Base-by-base conservation (phyloP, 2,888 invertebrate species). In the Phengaris arion region DNA sequence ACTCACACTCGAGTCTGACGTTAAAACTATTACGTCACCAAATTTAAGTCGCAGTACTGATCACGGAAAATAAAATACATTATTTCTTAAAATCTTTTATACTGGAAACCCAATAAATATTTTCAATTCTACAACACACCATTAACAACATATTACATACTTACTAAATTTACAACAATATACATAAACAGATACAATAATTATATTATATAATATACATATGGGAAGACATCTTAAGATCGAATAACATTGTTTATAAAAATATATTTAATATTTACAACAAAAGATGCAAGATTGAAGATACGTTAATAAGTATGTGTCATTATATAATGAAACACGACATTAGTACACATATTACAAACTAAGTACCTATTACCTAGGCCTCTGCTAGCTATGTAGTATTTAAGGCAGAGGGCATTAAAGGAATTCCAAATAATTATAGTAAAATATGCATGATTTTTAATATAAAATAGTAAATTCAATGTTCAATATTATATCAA, bases 51-150 rank as follows among this genome's bases (percentile, higher is more conserved):
- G 9, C 59, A 22, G 59, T 35, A 35, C 4, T 59, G 9, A 22
- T 59, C n/a, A 35, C 51, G 70, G 52, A 15, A 72, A 72, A 72
- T 72, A 72, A 72, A 72, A 72, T 72, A 35, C 72, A 51, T 54
- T 54, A 22, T 8, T 13, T 35, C 22, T 54, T 12, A 7, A 72
- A 54, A 52, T 35, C 35, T 48, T 46, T 72, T 72, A 54, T 54
- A 54, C 54, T 54, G 70, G 72, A 22, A 54, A 35, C 10, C 54
- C 35, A 54, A 72, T 54, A 45, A 64, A 64, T 52, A 35, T 48
- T 70, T 70, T 70, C 2, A 51, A 52, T 72, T 35, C 52, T 52
- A 51, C 52, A 52, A 72, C 64, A 64, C 64, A 64, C 35, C 64
- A 64, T 64, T 13, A 64, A 64, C 35, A 64, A 45, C 59, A 22